Evolutionary conservation across 2,888 invertebrate genomes (phyloP), one percentile per base, ranked within the genome.

Genomic region (Agriopis leucophaearia): DNA sequence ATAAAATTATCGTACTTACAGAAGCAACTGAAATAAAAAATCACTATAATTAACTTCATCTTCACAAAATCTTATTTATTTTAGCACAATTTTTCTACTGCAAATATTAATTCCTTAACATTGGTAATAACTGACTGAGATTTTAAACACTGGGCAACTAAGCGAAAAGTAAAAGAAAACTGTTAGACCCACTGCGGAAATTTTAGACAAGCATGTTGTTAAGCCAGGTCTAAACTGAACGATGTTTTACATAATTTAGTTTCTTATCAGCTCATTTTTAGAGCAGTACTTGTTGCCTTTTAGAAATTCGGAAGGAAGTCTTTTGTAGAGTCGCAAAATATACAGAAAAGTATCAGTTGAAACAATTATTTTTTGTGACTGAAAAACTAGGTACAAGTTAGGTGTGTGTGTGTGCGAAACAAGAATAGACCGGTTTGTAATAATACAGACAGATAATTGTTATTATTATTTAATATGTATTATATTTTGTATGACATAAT

Each of bases 261-360:
- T 71, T 69, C 74, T 74, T 64, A 70, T 65, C 71, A 64, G 58
- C 64, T 67, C 50, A 64, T 64, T 64, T 68, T 60, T 55, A 60
- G 66, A 52, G 51, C 60, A 44, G 54, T 48, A 64, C 44, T 71
- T 66, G 62, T 68, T 68, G 59, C 65, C 45, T 42, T 54, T 66
- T 57, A 38, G 48, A 62, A 65, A 15, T 70, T 70, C 40, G 64
- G 44, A 42, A 50, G 36, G 52, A 57, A 42, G 56, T 15, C 45
- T 44, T 54, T 61, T 44, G 47, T 67, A 15, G 63, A 54, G 63
- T 57, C 48, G 67, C 48, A 47, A 16, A 52, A 36, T 58, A 7
- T 44, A 58, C 50, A 51, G 54, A 47, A 13, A 59, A 13, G 54
- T 59, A 55, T 40, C 18, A 27, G 42, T 50, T 40, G 59, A 18